Conservation (phyloP, 2,888 invertebrate genomes). For the Periphyllus acericola region DNA sequence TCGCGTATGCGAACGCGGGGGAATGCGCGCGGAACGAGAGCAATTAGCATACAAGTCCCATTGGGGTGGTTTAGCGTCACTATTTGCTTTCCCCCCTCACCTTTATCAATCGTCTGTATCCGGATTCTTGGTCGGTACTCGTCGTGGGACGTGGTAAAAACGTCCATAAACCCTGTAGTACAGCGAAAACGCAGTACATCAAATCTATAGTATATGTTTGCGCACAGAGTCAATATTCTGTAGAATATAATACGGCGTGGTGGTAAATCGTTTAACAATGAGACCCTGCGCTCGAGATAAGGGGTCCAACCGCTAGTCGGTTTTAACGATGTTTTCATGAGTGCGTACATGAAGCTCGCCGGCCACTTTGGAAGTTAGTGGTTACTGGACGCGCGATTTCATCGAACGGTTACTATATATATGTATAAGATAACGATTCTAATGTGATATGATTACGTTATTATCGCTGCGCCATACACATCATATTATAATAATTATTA, state of each 20-base stretch:
- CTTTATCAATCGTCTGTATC: neutral
- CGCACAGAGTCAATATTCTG: neutral
- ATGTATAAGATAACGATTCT: too few species aligned
- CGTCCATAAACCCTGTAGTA: neutral
- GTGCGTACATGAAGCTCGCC: too few species aligned
- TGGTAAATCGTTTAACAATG: neutral
- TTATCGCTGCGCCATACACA: too few species aligned
- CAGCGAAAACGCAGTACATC: neutral
- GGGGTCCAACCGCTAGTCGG: neutral
- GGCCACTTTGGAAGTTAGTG: too few species aligned
- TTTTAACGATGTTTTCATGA: neutral
- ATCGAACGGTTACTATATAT: too few species aligned
- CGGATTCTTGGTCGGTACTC: neutral
- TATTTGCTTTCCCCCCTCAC: neutral
- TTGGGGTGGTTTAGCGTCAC: neutral
- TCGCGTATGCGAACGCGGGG: neutral
- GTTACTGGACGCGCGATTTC: too few species aligned
- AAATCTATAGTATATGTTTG: neutral
- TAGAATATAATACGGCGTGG: neutral
- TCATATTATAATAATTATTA: neutral
- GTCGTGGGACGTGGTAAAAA: neutral
- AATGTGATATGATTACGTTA: too few species aligned
- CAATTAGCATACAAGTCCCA: constrained; percentile 34
- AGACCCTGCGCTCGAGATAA: neutral
- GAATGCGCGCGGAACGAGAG: neutral